Conservation (phyloP, 1,140 invertebrate genomes). For the Cryptotermes secundus region DNA sequence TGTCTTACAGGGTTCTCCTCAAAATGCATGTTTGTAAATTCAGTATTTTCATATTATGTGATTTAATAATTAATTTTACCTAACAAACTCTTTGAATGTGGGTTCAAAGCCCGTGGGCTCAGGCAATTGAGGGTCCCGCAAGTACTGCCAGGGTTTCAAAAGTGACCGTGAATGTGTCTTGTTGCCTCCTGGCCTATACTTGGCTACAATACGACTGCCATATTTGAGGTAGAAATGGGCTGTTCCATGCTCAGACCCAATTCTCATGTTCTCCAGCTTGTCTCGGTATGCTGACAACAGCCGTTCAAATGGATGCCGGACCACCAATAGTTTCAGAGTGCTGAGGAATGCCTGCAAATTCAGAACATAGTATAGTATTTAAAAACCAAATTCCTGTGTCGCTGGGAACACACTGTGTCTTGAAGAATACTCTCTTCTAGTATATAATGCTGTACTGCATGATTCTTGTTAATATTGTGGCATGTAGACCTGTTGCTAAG, state of each 20-base stretch:
- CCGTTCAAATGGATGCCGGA: conserved; percentile 65
- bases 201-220: conserved; percentile 56
- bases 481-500: no score
- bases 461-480: no score
- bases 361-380: no score
- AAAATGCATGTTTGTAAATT: no score
- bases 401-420: no score
- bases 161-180: conserved; percentile 32
- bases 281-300: conserved; percentile 64
- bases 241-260: conserved; percentile 52
- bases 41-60: no score
- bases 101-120: conserved; percentile 54
- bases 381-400: no score
- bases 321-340: conserved; percentile 52
- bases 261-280: conserved; percentile 58
- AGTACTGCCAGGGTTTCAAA: conserved; percentile 41
- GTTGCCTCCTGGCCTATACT: conserved; percentile 50
- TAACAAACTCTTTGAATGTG: conserved; percentile 70
- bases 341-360: conserved; percentile 46
- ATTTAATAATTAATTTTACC: neutral
- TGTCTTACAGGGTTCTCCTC: no score
- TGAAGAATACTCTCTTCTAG: no score
- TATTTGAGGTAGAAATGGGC: conserved; percentile 60
- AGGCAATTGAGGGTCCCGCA: conserved; percentile 40
- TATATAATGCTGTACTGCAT: no score